Conservation (phyloP, 2,113 vertebrate genomes). For the Dipodomys ordii region DNA sequence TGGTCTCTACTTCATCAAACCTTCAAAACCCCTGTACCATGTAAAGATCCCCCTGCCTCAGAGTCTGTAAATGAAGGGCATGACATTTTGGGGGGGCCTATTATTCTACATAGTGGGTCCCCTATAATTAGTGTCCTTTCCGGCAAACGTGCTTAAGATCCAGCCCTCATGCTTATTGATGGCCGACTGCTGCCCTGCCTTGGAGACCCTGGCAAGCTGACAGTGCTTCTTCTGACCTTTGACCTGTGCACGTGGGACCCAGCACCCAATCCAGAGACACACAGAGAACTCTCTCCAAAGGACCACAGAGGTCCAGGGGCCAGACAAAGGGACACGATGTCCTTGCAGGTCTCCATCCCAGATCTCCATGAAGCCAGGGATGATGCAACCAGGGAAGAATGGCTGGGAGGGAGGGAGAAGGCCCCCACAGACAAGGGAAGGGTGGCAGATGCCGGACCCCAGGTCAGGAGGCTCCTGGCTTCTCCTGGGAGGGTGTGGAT, state of each 20-base stretch:
- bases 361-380: background rate
- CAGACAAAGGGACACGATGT: background rate
- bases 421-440: background rate
- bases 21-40: background rate
- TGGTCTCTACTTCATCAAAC: background rate
- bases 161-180: background rate
- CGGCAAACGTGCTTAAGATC: rapidly evolving
- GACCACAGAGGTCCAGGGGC: background rate
- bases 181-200: background rate
- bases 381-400: background rate
- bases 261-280: background rate
- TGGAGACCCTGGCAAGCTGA: background rate
- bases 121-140: background rate
- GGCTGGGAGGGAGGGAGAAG: background rate
- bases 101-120: background rate
- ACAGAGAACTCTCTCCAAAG: background rate
- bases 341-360: background rate
- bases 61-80: background rate
- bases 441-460: background rate
- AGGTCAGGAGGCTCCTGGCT: too few relatives aligned
- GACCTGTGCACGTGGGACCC: background rate
- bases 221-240: background rate
- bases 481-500: rapidly evolving
- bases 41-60: rapidly evolving
- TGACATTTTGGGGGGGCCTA: background rate